Conservation (phyloP, 2,113 vertebrate genomes). For the Pantherophis guttatus region DNA sequence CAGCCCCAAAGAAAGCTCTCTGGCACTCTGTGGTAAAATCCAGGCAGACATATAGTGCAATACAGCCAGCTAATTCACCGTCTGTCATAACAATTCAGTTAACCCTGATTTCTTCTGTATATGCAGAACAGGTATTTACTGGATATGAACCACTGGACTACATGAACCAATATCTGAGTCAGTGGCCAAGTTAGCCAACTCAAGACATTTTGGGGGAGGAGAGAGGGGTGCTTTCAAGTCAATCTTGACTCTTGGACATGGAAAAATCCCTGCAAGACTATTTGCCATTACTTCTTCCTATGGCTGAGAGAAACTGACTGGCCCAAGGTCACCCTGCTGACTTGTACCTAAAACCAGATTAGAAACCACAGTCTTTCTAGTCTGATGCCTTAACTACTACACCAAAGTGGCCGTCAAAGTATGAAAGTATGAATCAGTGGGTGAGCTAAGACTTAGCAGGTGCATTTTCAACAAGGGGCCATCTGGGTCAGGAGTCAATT, state of each 20-base stretch:
- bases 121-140: not conserved
- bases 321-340: not conserved
- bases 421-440: not conserved
- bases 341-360: not conserved
- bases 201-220: not conserved
- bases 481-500: not conserved
- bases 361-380: not conserved
- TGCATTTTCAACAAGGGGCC: not conserved
- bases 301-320: not conserved
- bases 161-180: not conserved
- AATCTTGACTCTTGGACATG: not conserved
- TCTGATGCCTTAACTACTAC: not conserved
- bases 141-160: not conserved
- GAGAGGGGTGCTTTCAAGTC: not conserved
- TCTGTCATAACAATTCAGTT: not conserved
- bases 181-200: not conserved
- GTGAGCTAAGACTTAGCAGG: not conserved
- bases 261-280: not conserved
- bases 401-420: not conserved
- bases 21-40: not conserved
- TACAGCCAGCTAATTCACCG: not conserved
- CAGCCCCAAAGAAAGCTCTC: not conserved
- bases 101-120: not conserved
- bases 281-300: not conserved
- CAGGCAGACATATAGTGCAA: not conserved